These are phyloP conservation scores for Acestrorhynchus altus DNA, from an alignment of 2,797 vertebrate genomes.

Conservation along the genomic window DNA sequence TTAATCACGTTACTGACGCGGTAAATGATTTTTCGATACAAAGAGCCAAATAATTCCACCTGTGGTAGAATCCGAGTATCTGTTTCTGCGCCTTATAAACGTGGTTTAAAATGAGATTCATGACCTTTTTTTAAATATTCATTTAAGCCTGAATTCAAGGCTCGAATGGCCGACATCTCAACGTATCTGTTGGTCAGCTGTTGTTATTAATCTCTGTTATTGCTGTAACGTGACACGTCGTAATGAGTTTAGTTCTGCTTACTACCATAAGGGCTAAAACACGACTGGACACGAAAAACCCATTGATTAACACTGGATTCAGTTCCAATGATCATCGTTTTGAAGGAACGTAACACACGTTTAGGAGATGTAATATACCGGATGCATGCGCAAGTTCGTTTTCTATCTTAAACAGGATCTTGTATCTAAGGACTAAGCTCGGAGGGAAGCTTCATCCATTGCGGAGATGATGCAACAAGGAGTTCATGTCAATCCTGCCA, in stretches of 20 bases:
- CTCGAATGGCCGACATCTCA: neutral
- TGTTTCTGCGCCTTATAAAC: conserved; percentile 10
- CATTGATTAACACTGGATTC: neutral
- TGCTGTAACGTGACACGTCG: conserved; percentile 14
- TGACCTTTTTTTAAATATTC: neutral
- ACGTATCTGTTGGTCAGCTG: neutral
- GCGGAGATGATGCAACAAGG: conserved; percentile 30
- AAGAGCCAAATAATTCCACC: neutral
- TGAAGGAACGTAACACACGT: neutral
- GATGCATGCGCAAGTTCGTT: conserved; percentile 4
- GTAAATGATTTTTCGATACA: conserved; percentile 24
- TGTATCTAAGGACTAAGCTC: neutral
- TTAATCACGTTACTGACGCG: conserved; percentile 43
- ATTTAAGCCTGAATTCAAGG: neutral
- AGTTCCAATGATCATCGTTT: neutral
- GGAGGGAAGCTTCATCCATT: too few species aligned
- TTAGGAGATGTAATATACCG: neutral
- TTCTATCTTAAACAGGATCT: neutral
- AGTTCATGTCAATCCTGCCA: conserved; percentile 32
- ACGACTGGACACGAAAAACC: neutral
- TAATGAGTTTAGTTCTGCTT: neutral
- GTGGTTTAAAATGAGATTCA: conserved; percentile 1
- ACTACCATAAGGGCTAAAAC: neutral
- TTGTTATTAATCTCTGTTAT: neutral
- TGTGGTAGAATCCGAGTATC: conserved; percentile 1